These are phyloP conservation scores for Aphis gossypii DNA, from an alignment of 1,140 invertebrate species.

Conservation along the genomic window DNA sequence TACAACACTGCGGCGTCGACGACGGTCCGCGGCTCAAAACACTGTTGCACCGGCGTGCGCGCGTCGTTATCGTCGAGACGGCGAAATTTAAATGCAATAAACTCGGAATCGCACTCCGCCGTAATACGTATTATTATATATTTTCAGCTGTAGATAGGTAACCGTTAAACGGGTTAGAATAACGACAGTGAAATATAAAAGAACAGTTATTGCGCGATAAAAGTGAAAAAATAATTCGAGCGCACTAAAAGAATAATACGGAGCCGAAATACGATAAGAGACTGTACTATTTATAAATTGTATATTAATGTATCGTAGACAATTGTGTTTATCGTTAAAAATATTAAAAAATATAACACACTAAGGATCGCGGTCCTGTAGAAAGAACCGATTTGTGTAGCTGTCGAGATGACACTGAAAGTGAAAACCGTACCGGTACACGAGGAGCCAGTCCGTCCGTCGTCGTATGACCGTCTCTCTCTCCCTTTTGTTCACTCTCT, in stretches of 20 bases:
- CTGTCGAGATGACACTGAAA: constrained; percentile 57
- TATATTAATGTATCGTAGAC: not conserved
- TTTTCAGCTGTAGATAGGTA: not conserved
- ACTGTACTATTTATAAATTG: not conserved
- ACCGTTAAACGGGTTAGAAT: not conserved
- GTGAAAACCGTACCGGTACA: constrained; percentile 56
- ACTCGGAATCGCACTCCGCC: not conserved
- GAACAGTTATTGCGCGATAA: not conserved
- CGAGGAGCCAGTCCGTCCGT: constrained; percentile 31
- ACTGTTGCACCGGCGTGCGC: not conserved
- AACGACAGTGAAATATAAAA: not conserved
- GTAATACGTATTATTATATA: not conserved
- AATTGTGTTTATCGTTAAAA: not conserved
- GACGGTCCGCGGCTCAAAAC: not conserved
- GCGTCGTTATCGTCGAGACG: not conserved
- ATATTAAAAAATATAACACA: not conserved
- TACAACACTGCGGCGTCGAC: no score
- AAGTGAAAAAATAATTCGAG: not conserved
- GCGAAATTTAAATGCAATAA: not conserved
- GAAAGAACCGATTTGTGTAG: constrained; percentile 38
- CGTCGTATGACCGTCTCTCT: not conserved
- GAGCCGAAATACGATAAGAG: not conserved
- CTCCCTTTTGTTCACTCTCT: not conserved
- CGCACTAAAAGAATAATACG: not conserved
- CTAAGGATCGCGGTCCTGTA: not conserved